Percentiles rank a stretch among this genome's conserved stretches.
These are phyloP conservation scores for Plecotus auritus DNA, from an alignment of 2,113 vertebrate genomes.

Conservation along the genomic window DNA sequence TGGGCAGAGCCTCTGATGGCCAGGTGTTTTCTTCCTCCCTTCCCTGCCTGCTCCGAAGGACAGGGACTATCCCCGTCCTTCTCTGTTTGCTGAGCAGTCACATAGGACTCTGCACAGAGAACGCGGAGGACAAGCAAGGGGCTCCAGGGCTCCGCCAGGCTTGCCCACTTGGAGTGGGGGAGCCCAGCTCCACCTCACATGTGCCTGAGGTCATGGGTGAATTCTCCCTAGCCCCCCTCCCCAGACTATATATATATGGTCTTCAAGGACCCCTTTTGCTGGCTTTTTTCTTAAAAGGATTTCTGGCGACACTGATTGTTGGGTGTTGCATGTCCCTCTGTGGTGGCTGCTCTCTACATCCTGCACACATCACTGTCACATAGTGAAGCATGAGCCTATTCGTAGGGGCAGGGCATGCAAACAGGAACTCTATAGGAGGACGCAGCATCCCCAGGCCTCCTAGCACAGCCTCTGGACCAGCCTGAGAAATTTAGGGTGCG, in stretches of 20 bases:
- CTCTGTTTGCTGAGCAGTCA: neutral
- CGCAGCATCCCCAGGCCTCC: neutral
- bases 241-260: neutral
- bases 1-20: neutral
- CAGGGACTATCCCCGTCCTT: neutral
- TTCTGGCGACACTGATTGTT: neutral
- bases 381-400: neutral
- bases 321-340: fast-evolving
- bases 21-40: neutral
- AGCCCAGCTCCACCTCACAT: neutral
- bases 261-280: neutral
- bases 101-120: neutral
- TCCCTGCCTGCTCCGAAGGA: neutral
- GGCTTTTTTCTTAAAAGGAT: neutral
- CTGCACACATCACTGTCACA: fast-evolving
- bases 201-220: neutral
- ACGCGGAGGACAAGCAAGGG: neutral
- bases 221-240: neutral
- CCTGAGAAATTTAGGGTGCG: neutral
- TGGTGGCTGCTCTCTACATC: neutral
- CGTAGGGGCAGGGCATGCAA: neutral
- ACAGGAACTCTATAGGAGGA: neutral
- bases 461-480: neutral
- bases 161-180: fast-evolving
- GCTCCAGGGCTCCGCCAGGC: neutral